Conservation (phyloP, 1,140 invertebrate species). For the Euura saliciscinereae region DNA sequence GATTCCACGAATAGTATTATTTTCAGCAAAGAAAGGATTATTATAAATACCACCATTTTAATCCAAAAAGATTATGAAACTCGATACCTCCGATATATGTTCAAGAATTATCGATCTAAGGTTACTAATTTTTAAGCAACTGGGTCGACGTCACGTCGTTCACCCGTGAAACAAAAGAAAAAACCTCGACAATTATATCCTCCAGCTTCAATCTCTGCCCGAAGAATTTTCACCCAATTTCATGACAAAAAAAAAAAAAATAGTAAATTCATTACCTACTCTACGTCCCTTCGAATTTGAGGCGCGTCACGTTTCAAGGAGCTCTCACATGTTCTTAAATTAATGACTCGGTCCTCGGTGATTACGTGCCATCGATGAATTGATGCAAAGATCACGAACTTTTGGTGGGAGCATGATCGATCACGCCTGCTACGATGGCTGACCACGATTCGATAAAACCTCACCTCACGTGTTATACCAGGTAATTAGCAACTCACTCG, state of each 20-base stretch:
- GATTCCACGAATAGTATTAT: constrained; percentile 54
- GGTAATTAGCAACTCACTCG: constrained; percentile 32
- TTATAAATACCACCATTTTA: constrained; percentile 46
- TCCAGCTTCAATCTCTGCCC: too few relatives aligned
- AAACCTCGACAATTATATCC: background rate
- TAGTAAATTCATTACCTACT: background rate
- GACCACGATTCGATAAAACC: constrained; percentile 29
- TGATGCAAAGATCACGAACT: constrained; percentile 38
- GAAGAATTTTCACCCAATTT: too few relatives aligned
- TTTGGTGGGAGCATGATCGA: constrained; percentile 42
- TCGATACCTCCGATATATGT: constrained; percentile 49
- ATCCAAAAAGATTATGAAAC: constrained; percentile 50
- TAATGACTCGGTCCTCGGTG: background rate
- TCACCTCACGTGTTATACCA: background rate
- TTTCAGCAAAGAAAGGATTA: constrained; percentile 50
- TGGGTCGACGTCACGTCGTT: background rate
- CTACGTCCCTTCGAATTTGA: background rate
- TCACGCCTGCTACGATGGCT: constrained; percentile 37
- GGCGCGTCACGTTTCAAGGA: background rate
- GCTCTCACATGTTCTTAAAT: background rate
- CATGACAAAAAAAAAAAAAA: too few relatives aligned
- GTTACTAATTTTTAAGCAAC: constrained; percentile 46
- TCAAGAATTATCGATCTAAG: constrained; percentile 56
- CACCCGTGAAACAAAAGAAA: background rate
- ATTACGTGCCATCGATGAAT: constrained; percentile 36